These are phyloP conservation scores for Gymnocephalus cernua DNA, from an alignment of 2,113 vertebrate species.

Conservation along the genomic window DNA sequence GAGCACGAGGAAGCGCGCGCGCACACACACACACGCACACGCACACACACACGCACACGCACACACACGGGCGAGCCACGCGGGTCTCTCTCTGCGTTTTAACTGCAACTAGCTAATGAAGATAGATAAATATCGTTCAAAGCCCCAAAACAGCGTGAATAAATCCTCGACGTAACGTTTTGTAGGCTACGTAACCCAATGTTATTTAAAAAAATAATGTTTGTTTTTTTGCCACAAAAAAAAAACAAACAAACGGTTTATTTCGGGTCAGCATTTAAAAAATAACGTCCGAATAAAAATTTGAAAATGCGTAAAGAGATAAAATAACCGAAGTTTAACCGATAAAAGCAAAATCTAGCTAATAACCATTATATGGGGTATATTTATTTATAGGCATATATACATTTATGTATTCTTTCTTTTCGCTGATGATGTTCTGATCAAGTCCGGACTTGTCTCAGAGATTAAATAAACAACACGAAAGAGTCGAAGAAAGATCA, in stretches of 20 bases:
- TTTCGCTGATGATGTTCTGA: not conserved
- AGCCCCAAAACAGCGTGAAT: not conserved
- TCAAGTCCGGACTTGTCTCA: not conserved
- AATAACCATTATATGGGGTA: no score
- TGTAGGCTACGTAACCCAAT: no score
- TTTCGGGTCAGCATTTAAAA: not conserved
- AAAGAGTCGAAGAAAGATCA: not conserved
- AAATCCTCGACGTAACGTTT: not conserved
- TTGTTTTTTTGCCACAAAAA: not conserved
- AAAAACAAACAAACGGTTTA: no score
- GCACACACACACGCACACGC: not conserved
- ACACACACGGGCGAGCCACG: conserved; percentile 2
- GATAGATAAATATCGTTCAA: not conserved
- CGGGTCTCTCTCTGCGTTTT: not conserved
- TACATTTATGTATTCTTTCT: no score
- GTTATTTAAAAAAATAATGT: not conserved
- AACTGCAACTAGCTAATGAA: not conserved
- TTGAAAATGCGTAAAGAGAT: not conserved
- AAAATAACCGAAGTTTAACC: not conserved
- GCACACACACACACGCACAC: not conserved
- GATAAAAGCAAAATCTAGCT: no score
- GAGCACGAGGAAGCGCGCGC: conserved; percentile 26
- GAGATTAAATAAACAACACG: not conserved
- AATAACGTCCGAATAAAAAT: not conserved
- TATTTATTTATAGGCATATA: no score